These are phyloP conservation scores for Albula goreensis DNA, from an alignment of 2,113 vertebrate genomes.

Conservation along the genomic window DNA sequence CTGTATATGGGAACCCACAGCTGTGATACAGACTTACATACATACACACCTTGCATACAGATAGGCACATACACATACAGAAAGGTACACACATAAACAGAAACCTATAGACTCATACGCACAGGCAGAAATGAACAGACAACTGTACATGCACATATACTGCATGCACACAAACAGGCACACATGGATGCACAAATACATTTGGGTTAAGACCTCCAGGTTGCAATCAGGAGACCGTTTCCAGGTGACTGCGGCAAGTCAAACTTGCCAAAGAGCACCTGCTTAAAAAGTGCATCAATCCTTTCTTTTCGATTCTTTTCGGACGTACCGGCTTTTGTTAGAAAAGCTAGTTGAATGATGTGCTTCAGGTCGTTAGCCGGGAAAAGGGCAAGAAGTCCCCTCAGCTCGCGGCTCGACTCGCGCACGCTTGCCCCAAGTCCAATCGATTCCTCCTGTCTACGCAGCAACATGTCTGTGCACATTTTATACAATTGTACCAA, in stretches of 20 bases:
- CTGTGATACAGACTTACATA: slow-evolving; percentile 32
- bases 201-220: not conserved
- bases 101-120: slow-evolving; percentile 23
- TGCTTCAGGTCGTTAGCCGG: not conserved
- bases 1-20: not conserved
- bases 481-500: not conserved
- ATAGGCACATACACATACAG: slow-evolving; percentile 21
- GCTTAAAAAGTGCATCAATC: not conserved
- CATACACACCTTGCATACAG: slow-evolving; percentile 2
- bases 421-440: not conserved
- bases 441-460: not conserved
- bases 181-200: slow-evolving; percentile 24
- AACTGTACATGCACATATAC: slow-evolving; percentile 21
- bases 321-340: not conserved
- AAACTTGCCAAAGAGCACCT: not conserved
- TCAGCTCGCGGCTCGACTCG: not conserved
- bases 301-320: not conserved
- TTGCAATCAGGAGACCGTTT: not conserved
- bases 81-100: slow-evolving; percentile 10
- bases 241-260: not conserved
- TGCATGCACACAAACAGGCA: not conserved
- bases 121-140: slow-evolving; percentile 23
- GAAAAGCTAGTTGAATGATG: not conserved
- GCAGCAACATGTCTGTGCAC: not conserved
- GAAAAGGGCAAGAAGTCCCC: not conserved